Percentiles rank a stretch among this genome's conserved stretches.
These are phyloP conservation scores for Rhinolophus sinicus DNA, from an alignment of 2,113 vertebrate genomes.

Conservation along the genomic window DNA sequence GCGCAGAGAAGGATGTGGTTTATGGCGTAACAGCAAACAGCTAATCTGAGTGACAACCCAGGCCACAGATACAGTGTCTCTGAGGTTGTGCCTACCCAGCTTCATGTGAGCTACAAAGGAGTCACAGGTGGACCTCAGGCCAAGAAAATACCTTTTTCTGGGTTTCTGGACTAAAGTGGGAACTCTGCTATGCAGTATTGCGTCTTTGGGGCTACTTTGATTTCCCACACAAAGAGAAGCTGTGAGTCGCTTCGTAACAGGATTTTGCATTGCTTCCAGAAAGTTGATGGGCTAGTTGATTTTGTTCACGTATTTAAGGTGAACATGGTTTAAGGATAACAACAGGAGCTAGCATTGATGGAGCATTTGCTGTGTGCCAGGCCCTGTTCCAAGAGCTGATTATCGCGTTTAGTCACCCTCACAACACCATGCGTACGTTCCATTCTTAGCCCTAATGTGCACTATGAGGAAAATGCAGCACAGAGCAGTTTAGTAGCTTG, in stretches of 20 bases:
- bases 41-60: not conserved
- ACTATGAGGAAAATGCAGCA: not conserved
- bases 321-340: not conserved
- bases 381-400: not conserved
- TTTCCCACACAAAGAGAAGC: not conserved
- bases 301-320: not conserved
- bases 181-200: not conserved
- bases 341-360: not conserved
- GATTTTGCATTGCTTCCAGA: not conserved
- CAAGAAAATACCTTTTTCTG: not conserved
- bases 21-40: not conserved
- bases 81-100: not conserved
- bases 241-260: not conserved
- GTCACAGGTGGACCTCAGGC: not conserved
- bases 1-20: not conserved
- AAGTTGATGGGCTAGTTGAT: not conserved
- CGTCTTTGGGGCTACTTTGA: not conserved
- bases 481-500: not conserved
- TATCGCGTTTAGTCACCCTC: not conserved
- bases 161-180: not conserved
- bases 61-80: not conserved
- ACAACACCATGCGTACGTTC: not conserved
- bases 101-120: not conserved
- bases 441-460: not conserved
- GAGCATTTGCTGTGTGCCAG: not conserved